Evolutionary conservation across 2,797 vertebrate genomes (phyloP), one percentile per base, ranked within the genome.

Genomic region (Neostethus bicornis): DNA sequence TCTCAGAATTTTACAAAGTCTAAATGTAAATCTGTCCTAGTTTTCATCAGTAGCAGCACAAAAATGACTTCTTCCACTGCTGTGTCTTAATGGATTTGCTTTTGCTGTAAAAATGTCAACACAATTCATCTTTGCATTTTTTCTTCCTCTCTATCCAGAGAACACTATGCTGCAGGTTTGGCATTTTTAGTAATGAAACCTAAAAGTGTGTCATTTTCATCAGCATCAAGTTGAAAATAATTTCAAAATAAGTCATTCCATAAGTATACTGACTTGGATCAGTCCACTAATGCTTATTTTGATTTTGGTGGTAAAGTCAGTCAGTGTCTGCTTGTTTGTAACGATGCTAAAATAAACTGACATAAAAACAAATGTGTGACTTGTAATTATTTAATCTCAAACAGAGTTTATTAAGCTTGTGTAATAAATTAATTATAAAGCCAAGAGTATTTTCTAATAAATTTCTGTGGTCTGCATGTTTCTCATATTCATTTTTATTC

Each of bases 281-380:
- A 69, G 67, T 77, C 50, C 45, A 62, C 57, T 31, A 32, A 28
- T 50, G 44, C 66, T 57, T 24, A 5, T 19, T 64, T 70, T 41
- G 61, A 62, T 69, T 73, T 64, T 60, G 69, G 63, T 65, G 65
- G 26, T 44, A 9, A 76, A 28, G 54, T 74, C 60, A 16, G 44
- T 43, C 60, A 16, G 44, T 43, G 44, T 60, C 59, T 25, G 46
- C 49, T 62, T 63, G 54, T 72, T 68, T 60, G 44, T 81, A 70
- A 76, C 67, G 60, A 79, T 56, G 78, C 70, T 78, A 55, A 81
- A 86, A 86, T 87, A 85, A 87, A 89, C 35, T 58, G 20, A 70
- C 65, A 74, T 61, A 57, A 10, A 51, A 34, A 34, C 7, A 32
- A n/a, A 7, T 34, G 32, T n/a, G n/a, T 14, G 7, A 13, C 34